Evolutionary conservation across 2,113 vertebrate species (phyloP), one percentile per base, ranked within the genome.

Genomic region (Empidonax traillii): DNA sequence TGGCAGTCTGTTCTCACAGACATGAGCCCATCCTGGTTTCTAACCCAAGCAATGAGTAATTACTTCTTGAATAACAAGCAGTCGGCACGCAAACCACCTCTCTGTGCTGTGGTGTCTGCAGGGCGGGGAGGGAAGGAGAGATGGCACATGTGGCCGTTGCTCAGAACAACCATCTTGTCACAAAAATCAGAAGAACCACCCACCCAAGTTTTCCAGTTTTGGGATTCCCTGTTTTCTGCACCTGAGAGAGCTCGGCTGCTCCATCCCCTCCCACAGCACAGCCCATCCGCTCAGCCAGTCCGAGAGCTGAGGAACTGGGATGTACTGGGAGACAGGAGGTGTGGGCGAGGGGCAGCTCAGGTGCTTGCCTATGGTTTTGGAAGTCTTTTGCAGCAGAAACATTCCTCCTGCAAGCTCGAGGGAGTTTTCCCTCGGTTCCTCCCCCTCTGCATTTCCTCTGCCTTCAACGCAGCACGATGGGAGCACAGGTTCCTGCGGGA

Each of bases 31-130:
- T 89, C 92, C 92, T 85, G 90, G 66, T 85, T 91, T 73, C 90
- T 39, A 94, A 82, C 93, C 90, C 95, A 58, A 91, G 94, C 92
- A 43, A 4, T 25, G 83, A 83, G 82, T 87, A 93, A 96, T 94
- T 93, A 62, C 91, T 21, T 9, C 90, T 75, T 27, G 93, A 93
- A 82, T 85, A 94, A 67, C 81, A 27, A 96, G 87, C 77, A 78
- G 76, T 5, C 56, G 1, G 91, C 82, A 81, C 21, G 19, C 66
- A 89, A 93, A 93, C 59, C 87, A 39, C 77, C 59, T 46, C 85
- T 77, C 65, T 73, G 2, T 1, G 83, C 86, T 28, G 46, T 1
- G 73, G 7, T 47, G 84, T 16, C 95, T 77, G 10, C 87, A 21
- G 89, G 79, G 51, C 2, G 8, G 68, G 73, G 87, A 78, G 77